Conservation (phyloP, 2,888 invertebrate species). For the Leucophenga montana region DNA sequence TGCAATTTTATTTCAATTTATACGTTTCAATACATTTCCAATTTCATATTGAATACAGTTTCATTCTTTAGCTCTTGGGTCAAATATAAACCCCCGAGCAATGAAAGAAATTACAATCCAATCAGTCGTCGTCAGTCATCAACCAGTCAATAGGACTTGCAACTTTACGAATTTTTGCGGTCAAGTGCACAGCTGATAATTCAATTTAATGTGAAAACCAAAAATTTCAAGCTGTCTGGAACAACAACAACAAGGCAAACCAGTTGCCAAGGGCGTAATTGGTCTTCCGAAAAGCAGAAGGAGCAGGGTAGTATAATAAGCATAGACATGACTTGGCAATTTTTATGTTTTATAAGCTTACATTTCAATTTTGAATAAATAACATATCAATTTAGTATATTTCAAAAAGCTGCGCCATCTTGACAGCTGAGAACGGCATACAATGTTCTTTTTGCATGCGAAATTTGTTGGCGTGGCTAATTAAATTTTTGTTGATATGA, state of each 20-base stretch:
- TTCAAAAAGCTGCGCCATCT: not conserved
- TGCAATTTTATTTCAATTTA: constrained; percentile 57
- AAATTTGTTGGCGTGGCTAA: not conserved
- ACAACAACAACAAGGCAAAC: not conserved
- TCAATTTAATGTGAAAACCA: constrained; percentile 16
- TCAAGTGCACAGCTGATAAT: constrained; percentile 48
- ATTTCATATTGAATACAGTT: constrained; percentile 42
- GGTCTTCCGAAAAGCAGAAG: not conserved
- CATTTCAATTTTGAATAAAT: constrained; percentile 3
- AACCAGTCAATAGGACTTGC: not conserved
- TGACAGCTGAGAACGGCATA: not conserved
- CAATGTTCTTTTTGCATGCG: too few species aligned
- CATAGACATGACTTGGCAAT: constrained; percentile 36
- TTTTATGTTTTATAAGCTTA: constrained; percentile 25
- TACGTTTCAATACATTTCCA: constrained; percentile 50
- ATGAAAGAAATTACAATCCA: not conserved
- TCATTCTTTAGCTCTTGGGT: constrained; percentile 29
- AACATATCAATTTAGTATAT: constrained; percentile 13
- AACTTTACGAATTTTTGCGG: constrained; percentile 50
- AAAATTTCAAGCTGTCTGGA: not conserved
- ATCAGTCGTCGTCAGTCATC: constrained; percentile 5
- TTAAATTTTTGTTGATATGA: constrained; percentile 13
- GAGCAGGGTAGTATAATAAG: not conserved
- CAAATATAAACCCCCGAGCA: not conserved
- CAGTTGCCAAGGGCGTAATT: not conserved